Percentiles rank a stretch among this genome's conserved stretches.
These are phyloP conservation scores for Muschampia plurimacula DNA, from an alignment of 2,888 invertebrate genomes.

Conservation along the genomic window DNA sequence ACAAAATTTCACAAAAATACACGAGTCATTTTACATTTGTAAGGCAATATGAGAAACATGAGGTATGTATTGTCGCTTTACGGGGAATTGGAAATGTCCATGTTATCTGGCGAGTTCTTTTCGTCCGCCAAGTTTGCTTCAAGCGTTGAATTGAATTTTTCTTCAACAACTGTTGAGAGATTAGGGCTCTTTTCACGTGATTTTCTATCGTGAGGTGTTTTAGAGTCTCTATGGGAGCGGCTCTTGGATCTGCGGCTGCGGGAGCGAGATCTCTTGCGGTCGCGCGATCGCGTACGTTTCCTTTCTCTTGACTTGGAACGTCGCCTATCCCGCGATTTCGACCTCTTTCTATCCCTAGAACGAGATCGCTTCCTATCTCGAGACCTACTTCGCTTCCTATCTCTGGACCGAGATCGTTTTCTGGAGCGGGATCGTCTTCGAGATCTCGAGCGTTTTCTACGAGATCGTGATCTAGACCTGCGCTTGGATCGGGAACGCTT, in stretches of 20 bases:
- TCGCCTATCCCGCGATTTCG: constrained; percentile 78
- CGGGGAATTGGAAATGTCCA: constrained; percentile 93
- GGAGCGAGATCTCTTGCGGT: constrained; percentile 76
- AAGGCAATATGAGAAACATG: constrained; percentile 35
- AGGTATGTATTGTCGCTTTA: constrained; percentile 56
- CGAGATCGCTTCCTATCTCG: constrained; percentile 85
- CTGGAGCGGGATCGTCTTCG: constrained; percentile 70
- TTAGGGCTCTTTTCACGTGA: constrained; percentile 73
- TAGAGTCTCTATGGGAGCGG: constrained; percentile 72
- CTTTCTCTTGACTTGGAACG: constrained; percentile 78
- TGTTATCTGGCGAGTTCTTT: constrained; percentile 88
- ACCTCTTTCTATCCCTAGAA: constrained; percentile 79
- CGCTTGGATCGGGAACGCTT: constrained; percentile 86
- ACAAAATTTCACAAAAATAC: constrained; percentile 28
- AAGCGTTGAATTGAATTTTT: constrained; percentile 57
- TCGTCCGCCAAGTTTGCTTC: constrained; percentile 69
- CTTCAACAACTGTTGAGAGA: constrained; percentile 61
- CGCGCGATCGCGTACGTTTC: constrained; percentile 75
- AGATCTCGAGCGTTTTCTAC: constrained; percentile 80
- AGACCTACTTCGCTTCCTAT: constrained; percentile 85
- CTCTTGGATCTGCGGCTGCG: constrained; percentile 75
- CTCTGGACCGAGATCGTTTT: constrained; percentile 77
- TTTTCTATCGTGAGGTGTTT: constrained; percentile 70
- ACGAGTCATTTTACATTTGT: constrained; percentile 19
- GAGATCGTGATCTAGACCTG: constrained; percentile 85